Evolutionary conservation across 1,140 invertebrate species (phyloP).

Genomic region (Nixonia krombeini): DNA sequence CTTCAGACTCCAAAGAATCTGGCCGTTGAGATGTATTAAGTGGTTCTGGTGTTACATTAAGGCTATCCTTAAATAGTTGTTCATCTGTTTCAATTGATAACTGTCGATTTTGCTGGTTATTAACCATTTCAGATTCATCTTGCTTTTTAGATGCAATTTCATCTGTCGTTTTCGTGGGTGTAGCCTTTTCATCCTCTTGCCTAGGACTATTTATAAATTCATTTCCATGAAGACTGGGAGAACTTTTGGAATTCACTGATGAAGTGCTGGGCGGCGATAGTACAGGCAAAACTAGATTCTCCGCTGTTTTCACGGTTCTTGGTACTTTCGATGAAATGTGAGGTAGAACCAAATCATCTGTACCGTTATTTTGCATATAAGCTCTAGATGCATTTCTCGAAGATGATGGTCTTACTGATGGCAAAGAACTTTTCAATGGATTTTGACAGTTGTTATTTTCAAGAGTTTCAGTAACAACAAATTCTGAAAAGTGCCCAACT

Average conservation of each 20-base stretch:
- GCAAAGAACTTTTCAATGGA: conserved; percentile 47
- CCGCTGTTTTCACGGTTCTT: conserved; percentile 45
- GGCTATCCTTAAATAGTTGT: conserved; percentile 52
- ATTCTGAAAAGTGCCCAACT: conserved; percentile 18
- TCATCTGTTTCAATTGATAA: conserved; percentile 4
- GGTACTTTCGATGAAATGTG: conserved; percentile 58
- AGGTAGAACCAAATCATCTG: conserved; percentile 54
- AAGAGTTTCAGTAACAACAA: conserved; percentile 13
- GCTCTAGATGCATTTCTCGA: conserved; percentile 35
- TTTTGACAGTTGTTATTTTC: conserved; percentile 19
- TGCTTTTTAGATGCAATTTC: neutral
- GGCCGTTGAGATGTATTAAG: conserved; percentile 23
- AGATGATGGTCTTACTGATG: conserved; percentile 52
- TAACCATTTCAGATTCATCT: too few relatives aligned
- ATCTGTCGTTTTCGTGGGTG: neutral
- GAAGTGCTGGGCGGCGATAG: conserved; percentile 38
- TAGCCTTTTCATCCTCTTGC: neutral
- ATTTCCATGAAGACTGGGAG: neutral
- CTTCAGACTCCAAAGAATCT: conserved; percentile 47
- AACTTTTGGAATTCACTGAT: conserved; percentile 8
- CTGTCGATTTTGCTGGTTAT: neutral
- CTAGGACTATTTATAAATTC: neutral
- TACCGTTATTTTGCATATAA: conserved; percentile 22
- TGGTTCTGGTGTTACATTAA: conserved; percentile 54
- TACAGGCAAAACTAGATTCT: conserved; percentile 52